These are phyloP conservation scores for Dysmachus trigonus DNA, from an alignment of 2,888 invertebrate species.

Conservation along the genomic window DNA sequence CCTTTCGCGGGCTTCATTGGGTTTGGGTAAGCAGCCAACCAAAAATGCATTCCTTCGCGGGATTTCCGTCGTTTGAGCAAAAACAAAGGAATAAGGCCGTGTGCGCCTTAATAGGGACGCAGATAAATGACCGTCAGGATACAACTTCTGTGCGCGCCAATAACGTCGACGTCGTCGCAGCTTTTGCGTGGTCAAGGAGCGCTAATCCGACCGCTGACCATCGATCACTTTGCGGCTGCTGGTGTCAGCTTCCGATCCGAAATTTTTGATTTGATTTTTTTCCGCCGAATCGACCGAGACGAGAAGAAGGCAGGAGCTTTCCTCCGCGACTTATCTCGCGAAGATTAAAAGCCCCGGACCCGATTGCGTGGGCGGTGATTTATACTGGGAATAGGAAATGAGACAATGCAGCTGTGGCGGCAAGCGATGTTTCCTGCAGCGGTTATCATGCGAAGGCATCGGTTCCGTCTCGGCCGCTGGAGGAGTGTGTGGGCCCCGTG, in stretches of 20 bases:
- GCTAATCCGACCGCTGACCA: slow-evolving; percentile 14
- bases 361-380: slow-evolving; percentile 28
- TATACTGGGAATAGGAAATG: slow-evolving; percentile 20
- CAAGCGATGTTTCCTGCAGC: background rate
- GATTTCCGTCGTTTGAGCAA: slow-evolving; percentile 21
- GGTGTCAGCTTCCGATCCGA: slow-evolving; percentile 26
- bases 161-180: background rate
- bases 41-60: background rate
- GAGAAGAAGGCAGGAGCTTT: slow-evolving; percentile 12
- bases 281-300: background rate
- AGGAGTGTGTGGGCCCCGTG: background rate
- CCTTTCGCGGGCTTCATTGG: background rate
- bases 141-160: background rate
- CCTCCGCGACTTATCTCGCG: slow-evolving; percentile 1
- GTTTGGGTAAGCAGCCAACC: slow-evolving; percentile 5
- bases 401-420: slow-evolving; percentile 21
- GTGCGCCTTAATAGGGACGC: background rate
- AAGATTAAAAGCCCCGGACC: slow-evolving; percentile 33
- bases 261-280: background rate
- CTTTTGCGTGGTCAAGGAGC: background rate
- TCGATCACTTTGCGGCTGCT: slow-evolving; percentile 10
- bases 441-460: background rate
- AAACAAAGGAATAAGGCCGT: background rate
- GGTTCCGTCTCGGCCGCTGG: background rate
- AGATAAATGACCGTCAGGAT: slow-evolving; percentile 37